Evolutionary conservation across 2,888 invertebrate genomes (phyloP).

Genomic region (Dicroscelio sp.): DNA sequence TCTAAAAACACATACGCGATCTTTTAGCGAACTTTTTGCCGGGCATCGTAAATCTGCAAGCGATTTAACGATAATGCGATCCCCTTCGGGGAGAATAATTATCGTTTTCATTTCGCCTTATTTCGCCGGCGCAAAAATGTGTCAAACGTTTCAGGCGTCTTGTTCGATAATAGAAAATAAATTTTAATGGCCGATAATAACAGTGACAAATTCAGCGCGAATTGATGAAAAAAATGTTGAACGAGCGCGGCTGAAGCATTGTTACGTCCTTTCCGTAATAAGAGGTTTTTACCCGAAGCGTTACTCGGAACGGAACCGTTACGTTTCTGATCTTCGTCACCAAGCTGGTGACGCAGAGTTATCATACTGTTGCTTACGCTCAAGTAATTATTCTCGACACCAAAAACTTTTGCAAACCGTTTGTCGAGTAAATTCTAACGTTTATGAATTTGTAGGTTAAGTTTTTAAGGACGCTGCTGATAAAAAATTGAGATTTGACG

Average conservation of each 20-base stretch:
- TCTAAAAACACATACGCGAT: slow-evolving; percentile 42
- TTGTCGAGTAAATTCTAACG: slow-evolving; percentile 52
- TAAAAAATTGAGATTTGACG: no score
- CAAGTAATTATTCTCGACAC: slow-evolving; percentile 50
- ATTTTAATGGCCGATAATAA: slow-evolving; percentile 36
- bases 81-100: slow-evolving; percentile 1
- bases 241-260: slow-evolving; percentile 65
- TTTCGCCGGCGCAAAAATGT: slow-evolving; percentile 40
- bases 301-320: slow-evolving; percentile 91
- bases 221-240: slow-evolving; percentile 58
- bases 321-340: slow-evolving; percentile 83
- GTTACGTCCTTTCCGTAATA: slow-evolving; percentile 85
- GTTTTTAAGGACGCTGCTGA: no score
- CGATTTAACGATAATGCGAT: slow-evolving; percentile 40
- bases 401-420: slow-evolving; percentile 36
- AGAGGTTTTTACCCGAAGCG: slow-evolving; percentile 90
- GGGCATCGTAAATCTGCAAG: slow-evolving; percentile 41
- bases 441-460: no score
- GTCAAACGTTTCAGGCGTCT: slow-evolving; percentile 8
- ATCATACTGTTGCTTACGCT: slow-evolving; percentile 38
- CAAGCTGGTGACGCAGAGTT: slow-evolving; percentile 75
- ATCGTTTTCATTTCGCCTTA: neutral
- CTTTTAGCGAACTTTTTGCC: slow-evolving; percentile 47
- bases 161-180: neutral
- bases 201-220: slow-evolving; percentile 32